Evolutionary conservation across 2,888 invertebrate species (phyloP), one percentile per base, ranked within the genome.

Genomic region (Melieria omissa): DNA sequence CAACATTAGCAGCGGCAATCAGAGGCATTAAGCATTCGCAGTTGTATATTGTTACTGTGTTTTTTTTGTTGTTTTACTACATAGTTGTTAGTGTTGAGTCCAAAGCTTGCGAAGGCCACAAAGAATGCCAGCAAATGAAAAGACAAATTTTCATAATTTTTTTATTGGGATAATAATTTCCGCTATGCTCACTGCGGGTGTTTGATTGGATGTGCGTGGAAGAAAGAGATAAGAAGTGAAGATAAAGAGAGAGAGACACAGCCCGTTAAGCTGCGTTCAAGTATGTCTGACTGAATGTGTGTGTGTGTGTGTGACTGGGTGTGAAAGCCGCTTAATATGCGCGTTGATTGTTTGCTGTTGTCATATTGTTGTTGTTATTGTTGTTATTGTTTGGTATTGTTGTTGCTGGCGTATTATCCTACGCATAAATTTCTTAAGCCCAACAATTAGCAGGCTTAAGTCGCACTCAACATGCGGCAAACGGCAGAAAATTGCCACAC

Each of bases 401-500:
- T 44, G n/a, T 10, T 54, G 46, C n/a, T 61, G 49, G 61, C 9
- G 42, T 12, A 41, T 64, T 65, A 64, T 63, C n/a, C 58, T 4
- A 10, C 29, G 62, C 72, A 73, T 66, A 73, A 73, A 73, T 70
- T 65, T 52, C 64, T 58, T 69, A 83, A 81, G 81, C 82, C 76
- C 66, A 77, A 77, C 84, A 84, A 84, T 84, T 84, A 84, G 83
- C 81, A 80, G 81, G 80, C 80, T 84, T 84, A 82, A 82, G 73
- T 61, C 69, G 63, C 49, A 70, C 57, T 44, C 45, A 69, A 61
- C 29, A 29, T 8, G 29, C 29, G 29, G 29, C 29, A 29, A 49
- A 61, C 29, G 42, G n/a, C 46, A 10, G 41, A 57, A n/a, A 46
- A 57, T 16, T 14, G 44, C 42, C 54, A 42, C 16, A 5, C 44